A percentile compares a stretch with the other conserved stretches of the same genome.
phyloP scores from a whole-genome alignment of 2,888 invertebrate species.

The Augochlorella aurata region DNA sequence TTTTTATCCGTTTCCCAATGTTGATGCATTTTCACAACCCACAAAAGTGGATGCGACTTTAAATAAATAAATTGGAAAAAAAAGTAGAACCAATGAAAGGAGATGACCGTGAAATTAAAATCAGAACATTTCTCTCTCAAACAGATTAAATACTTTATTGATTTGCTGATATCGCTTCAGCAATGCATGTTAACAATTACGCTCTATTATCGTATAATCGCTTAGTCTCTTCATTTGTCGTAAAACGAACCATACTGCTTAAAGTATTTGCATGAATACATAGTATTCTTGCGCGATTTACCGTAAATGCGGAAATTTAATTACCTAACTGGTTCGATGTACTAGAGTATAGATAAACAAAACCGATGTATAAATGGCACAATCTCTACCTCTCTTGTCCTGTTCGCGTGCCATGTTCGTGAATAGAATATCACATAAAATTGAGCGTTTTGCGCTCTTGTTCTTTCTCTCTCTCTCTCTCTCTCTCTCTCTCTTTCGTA shows the following conservation, averaged over 20 bases:
- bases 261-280: conserved; percentile 52
- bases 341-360: conserved; percentile 31
- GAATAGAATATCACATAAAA: conserved; percentile 20
- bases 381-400: conserved; percentile 9
- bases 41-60: too few relatives aligned
- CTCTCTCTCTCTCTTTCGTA: background rate
- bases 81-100: background rate
- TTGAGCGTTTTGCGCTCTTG: conserved; percentile 28
- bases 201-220: background rate
- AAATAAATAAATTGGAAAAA: too few relatives aligned
- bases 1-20: conserved; percentile 9
- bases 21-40: background rate
- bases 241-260: conserved; percentile 37
- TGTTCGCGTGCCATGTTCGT: conserved; percentile 27
- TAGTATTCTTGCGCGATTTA: conserved; percentile 34
- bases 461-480: background rate
- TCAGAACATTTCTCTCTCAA: background rate
- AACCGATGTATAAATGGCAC: conserved; percentile 51
- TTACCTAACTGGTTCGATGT: conserved; percentile 38
- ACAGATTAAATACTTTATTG: conserved; percentile 59
- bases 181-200: conserved; percentile 47
- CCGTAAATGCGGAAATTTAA: conserved; percentile 46
- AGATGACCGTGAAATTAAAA: background rate
- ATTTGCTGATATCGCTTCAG: conserved; percentile 45
- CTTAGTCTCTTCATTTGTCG: conserved; percentile 34